Base-by-base conservation (phyloP, 2,888 invertebrate genomes). In the Cryptus viduatorius region DNA sequence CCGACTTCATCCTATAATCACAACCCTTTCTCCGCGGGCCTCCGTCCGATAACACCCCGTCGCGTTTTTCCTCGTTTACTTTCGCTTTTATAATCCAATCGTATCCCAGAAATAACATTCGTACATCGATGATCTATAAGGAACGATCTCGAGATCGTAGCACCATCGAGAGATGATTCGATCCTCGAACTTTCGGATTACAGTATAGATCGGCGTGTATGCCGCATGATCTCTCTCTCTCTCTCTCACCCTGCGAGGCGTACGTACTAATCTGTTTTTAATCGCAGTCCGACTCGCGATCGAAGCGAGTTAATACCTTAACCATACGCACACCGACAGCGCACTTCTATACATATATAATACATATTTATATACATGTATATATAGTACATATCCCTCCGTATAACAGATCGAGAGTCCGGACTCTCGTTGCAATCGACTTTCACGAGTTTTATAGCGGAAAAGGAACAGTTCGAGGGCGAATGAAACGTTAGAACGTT, bases 391-490 rank as follows among this genome's bases (percentile, higher is more conserved):
- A 37, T 46, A 69, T 29, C 29, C 46, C 71, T 76, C 61, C 68
- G 50, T 84, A 53, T 76, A 76, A 82, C 79, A 84, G 82, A 82
- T 79, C 84, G 82, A 82, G 84, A 82, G 84, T 79, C 71, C 53
- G 84, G 79, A 76, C 76, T 79, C 84, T 84, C 84, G 84, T 82
- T 71, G 82, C 79, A 82, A 82, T 84, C 84, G 84, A 84, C 84
- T 84, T 84, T 84, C 84, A 84, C 84, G 82, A 84, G 79, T 82
- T 84, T 84, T 84, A 84, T 84, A 82, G 84, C 84, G 84, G 84
- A 84, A 84, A 84, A 84, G 84, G 84, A 84, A 84, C 84, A 84
- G 79, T 84, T 84, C 82, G 84, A 84, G 84, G 84, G 84, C 84
- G 82, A 84, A 84, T 84, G 84, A 82, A 84, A 84, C 84, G 84